These are phyloP conservation scores for Stegodyphus dumicola DNA, from an alignment of 1,140 invertebrate species.

Conservation along the genomic window DNA sequence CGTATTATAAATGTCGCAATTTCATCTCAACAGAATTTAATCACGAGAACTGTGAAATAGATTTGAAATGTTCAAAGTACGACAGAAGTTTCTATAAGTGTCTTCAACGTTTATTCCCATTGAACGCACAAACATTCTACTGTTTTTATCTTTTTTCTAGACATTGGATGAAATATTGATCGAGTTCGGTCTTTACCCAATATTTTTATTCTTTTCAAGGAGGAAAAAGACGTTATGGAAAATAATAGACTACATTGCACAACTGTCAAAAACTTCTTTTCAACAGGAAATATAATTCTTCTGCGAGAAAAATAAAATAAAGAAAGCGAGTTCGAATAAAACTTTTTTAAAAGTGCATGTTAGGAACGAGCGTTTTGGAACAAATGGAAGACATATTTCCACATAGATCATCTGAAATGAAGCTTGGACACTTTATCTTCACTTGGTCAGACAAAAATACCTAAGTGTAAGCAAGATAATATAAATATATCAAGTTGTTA, in stretches of 20 bases:
- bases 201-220: conserved; percentile 16
- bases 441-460: too few relatives aligned
- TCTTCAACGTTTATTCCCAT: too few relatives aligned
- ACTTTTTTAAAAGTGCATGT: conserved; percentile 4
- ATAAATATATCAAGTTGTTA: too few relatives aligned
- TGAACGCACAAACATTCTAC: too few relatives aligned
- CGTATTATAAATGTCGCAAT: too few relatives aligned
- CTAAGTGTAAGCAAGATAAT: too few relatives aligned
- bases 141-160: conserved; percentile 1
- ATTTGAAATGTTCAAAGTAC: too few relatives aligned
- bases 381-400: not conserved
- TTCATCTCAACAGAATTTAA: too few relatives aligned
- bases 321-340: not conserved
- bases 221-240: conserved; percentile 50
- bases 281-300: conserved; percentile 24
- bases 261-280: conserved; percentile 51
- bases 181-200: not conserved
- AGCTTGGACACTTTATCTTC: not conserved
- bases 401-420: conserved; percentile 7
- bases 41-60: too few relatives aligned
- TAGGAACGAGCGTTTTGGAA: conserved; percentile 3
- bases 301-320: conserved; percentile 5
- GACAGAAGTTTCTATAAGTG: too few relatives aligned
- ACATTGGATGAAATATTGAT: conserved; percentile 10
- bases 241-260: conserved; percentile 50